Evolutionary conservation across 2,888 invertebrate species (phyloP), one percentile per base, ranked within the genome.

Genomic region (Campaea margaritaria): DNA sequence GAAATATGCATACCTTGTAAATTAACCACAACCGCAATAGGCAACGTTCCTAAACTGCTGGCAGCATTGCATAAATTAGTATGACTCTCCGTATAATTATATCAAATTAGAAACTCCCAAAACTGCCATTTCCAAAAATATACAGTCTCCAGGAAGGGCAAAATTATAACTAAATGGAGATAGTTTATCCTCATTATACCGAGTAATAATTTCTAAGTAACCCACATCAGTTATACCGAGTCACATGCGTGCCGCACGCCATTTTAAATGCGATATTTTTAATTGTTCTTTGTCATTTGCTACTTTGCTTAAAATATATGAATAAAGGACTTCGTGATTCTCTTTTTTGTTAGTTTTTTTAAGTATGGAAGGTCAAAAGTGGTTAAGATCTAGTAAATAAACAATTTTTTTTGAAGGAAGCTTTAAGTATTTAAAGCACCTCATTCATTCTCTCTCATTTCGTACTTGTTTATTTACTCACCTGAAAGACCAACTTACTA

Each of bases 171-270:
- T 49, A 60, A 65, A 65, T 45, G 41, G 43, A 64, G 62, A 65
- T 62, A 59, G 56, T 57, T 65, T 52, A 60, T 64, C 47, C 64
- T 55, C 51, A 65, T 64, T 58, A 65, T 51, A 39, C 50, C 15
- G 34, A 49, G 58, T 62, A 62, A 64, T 65, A 65, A 69, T 62
- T 64, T 63, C 56, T 57, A 62, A 72, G 65, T 67, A 68, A 65
- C 66, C 63, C 60, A 71, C 69, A 72, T 71, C 63, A 73, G 70
- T 69, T 74, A 69, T 56, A 34, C 28, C 55, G 52, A 62, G 65
- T 64, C 67, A 65, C 70, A 74, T 77, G 79, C 81, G 82, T 82
- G 79, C 61, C 44, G 62, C 83, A 81, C 83, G 80, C 77, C 72
- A 82, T 68, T 69, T 72, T 73, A 73, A 60, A 56, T 53, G 55